Evolutionary conservation across 2,113 vertebrate genomes (phyloP).

Genomic region (Pantherophis guttatus): DNA sequence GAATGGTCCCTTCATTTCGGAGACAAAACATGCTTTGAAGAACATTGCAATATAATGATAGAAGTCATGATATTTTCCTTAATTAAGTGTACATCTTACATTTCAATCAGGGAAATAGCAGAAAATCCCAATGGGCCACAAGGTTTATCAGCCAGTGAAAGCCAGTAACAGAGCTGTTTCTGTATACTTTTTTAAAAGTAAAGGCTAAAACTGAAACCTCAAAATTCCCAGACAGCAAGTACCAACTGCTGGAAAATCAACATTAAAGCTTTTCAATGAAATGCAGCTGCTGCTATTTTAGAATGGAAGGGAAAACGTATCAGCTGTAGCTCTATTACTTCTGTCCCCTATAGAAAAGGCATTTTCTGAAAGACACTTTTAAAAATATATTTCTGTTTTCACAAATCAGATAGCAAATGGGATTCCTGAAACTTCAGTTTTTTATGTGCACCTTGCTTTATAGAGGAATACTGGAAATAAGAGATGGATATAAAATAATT

Average conservation of each 20-base stretch:
- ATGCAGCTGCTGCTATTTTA: slow-evolving; percentile 32
- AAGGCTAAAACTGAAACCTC: background rate
- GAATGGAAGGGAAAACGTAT: background rate
- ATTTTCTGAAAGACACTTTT: background rate
- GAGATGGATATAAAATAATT: background rate
- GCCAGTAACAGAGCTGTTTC: slow-evolving; percentile 16
- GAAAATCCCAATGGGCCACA: background rate
- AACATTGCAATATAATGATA: background rate
- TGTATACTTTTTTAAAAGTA: slow-evolving; percentile 11
- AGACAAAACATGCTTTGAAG: background rate
- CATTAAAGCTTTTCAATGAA: background rate
- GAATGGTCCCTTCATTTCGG: background rate
- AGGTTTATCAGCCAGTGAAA: background rate
- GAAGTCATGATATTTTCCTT: background rate
- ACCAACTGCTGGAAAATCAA: background rate
- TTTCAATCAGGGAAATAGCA: background rate
- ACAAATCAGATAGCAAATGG: slow-evolving; percentile 12
- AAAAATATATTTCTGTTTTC: background rate
- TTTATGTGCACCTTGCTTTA: background rate
- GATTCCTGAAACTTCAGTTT: slow-evolving; percentile 3
- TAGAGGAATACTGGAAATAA: background rate
- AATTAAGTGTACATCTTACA: background rate
- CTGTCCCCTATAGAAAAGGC: background rate
- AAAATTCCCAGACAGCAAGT: background rate
- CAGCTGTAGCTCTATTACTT: slow-evolving; percentile 1